Conservation (phyloP, 2,888 invertebrate species). For the Xanthorhoe designata region DNA sequence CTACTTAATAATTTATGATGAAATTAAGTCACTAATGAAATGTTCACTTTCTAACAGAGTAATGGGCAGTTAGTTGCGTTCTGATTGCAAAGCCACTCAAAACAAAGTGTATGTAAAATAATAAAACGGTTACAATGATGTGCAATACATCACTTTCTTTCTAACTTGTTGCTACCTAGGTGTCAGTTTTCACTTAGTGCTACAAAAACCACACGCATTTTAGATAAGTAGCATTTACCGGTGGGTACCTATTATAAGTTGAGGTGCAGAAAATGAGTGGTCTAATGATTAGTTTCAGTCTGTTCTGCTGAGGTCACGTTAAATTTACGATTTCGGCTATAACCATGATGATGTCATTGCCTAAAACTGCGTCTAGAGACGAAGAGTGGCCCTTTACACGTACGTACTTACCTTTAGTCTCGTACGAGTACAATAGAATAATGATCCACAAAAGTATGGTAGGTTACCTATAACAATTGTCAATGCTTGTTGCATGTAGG, state of each 20-base stretch:
- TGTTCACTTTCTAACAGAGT: conserved; percentile 64
- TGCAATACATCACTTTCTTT: conserved; percentile 32
- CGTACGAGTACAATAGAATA: no score
- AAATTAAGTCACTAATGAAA: conserved; percentile 50
- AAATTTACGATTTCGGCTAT: no score
- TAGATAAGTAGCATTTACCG: neutral
- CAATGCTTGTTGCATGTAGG: no score
- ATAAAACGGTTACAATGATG: conserved; percentile 16
- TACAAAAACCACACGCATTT: conserved; percentile 17
- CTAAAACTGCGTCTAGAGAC: no score
- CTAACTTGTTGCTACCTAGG: conserved; percentile 27
- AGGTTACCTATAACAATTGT: no score
- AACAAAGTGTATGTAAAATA: conserved; percentile 58
- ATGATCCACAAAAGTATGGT: no score
- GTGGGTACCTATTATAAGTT: neutral
- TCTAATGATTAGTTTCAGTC: neutral
- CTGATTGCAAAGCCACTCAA: conserved; percentile 60
- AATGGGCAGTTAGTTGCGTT: conserved; percentile 67
- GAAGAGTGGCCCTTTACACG: no score
- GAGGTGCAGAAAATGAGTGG: neutral
- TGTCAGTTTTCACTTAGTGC: conserved; percentile 16
- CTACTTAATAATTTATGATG: conserved; percentile 42
- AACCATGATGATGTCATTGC: no score
- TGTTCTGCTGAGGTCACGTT: no score
- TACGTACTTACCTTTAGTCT: no score